phyloP scores from a whole-genome alignment of 2,888 invertebrate species.

The Chloroclysta siterata region DNA sequence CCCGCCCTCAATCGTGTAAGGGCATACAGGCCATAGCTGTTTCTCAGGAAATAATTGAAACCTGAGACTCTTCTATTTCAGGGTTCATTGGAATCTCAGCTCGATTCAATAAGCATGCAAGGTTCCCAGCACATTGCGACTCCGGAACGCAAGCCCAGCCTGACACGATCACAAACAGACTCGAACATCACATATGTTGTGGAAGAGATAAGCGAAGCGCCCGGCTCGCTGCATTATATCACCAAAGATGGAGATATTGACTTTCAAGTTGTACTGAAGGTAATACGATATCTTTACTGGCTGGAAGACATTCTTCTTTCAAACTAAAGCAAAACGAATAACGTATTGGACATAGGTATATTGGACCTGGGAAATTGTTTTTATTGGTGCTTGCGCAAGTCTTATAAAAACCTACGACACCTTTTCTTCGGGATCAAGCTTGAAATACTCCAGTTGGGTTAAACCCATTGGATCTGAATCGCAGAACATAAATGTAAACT shows the following conservation, averaged over 20 bases:
- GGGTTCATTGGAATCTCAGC: conserved; percentile 94
- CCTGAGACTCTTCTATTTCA: conserved; percentile 52
- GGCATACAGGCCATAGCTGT: too few relatives aligned
- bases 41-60: not conserved
- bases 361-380: too few relatives aligned
- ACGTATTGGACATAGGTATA: too few relatives aligned
- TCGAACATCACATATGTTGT: conserved; percentile 95
- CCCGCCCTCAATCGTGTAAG: too few relatives aligned
- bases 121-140: conserved; percentile 83
- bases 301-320: too few relatives aligned
- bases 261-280: conserved; percentile 93
- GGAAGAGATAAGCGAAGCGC: conserved; percentile 94
- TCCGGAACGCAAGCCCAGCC: conserved; percentile 88
- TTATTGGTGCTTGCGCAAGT: too few relatives aligned
- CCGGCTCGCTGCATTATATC: conserved; percentile 95
- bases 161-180: conserved; percentile 95
- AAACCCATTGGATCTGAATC: too few relatives aligned
- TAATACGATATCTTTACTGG: conserved; percentile 48
- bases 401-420: too few relatives aligned
- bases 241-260: conserved; percentile 98
- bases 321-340: too few relatives aligned
- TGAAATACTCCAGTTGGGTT: too few relatives aligned
- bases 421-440: too few relatives aligned
- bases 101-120: conserved; percentile 90
- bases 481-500: too few relatives aligned